A percentile compares a stretch with the other conserved stretches of the same genome.
Evolutionary conservation across 1,140 invertebrate genomes (phyloP).

Genomic region (Drosophila obscura): DNA sequence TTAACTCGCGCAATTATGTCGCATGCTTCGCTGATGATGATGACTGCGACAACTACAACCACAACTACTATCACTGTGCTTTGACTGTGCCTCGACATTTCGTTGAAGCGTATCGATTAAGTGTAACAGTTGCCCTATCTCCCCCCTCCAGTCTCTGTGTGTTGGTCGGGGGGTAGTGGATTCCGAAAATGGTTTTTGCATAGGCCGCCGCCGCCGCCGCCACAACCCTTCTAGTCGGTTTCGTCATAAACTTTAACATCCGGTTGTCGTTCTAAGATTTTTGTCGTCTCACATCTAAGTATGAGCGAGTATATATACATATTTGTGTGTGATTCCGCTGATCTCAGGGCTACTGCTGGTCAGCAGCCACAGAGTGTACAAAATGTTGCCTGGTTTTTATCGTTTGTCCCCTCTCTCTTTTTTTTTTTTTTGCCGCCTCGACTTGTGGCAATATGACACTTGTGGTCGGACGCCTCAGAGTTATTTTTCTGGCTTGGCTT

Average conservation of each 20-base stretch:
- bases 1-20: slow-evolving; percentile 83
- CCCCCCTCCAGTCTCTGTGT: neutral
- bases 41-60: slow-evolving; percentile 75
- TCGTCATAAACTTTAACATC: slow-evolving; percentile 72
- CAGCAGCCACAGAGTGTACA: slow-evolving; percentile 59
- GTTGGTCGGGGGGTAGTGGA: slow-evolving; percentile 16
- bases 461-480: slow-evolving; percentile 62
- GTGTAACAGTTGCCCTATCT: slow-evolving; percentile 56
- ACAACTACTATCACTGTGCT: slow-evolving; percentile 46
- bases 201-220: slow-evolving; percentile 29
- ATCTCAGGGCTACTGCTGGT: slow-evolving; percentile 65
- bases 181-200: slow-evolving; percentile 58
- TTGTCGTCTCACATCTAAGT: slow-evolving; percentile 28
- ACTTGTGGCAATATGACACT: slow-evolving; percentile 76
- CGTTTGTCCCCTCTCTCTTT: neutral
- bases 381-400: slow-evolving; percentile 69
- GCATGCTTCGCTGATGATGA: slow-evolving; percentile 83
- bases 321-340: slow-evolving; percentile 40
- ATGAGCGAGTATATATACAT: slow-evolving; percentile 15
- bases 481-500: slow-evolving; percentile 39
- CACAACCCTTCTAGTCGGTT: slow-evolving; percentile 21
- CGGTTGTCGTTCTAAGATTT: slow-evolving; percentile 77
- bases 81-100: slow-evolving; percentile 54
- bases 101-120: slow-evolving; percentile 77
- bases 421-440: slow-evolving; percentile 47